A percentile compares a stretch with the other conserved stretches of the same genome.
phyloP scores from a whole-genome alignment of 2,888 invertebrate species.

The Kryphioiulus occultus region DNA sequence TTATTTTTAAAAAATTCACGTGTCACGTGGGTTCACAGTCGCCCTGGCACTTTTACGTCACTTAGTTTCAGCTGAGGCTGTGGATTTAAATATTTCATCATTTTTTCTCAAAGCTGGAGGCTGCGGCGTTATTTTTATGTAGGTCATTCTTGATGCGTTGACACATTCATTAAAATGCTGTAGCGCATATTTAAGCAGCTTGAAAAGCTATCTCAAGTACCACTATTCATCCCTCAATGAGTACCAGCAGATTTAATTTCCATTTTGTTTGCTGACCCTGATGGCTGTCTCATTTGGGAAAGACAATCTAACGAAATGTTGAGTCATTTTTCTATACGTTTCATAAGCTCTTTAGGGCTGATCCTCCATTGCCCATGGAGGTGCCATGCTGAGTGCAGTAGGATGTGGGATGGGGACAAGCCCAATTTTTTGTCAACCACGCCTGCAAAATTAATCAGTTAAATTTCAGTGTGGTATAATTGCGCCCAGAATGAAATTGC shows the following conservation, averaged over 20 bases:
- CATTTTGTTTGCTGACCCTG: slow-evolving; percentile 7
- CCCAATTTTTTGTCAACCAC: slow-evolving; percentile 27
- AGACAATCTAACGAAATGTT: slow-evolving; percentile 7
- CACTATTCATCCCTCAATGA: background rate
- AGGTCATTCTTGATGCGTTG: slow-evolving; percentile 25
- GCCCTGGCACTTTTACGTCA: background rate
- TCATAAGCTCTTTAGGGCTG: slow-evolving; percentile 1
- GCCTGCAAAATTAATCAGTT: slow-evolving; percentile 26
- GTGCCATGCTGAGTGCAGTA: background rate
- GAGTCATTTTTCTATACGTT: slow-evolving; percentile 24
- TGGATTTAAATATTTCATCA: background rate
- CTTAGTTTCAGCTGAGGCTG: background rate
- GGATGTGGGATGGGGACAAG: background rate
- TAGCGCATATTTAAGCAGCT: background rate
- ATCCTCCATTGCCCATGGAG: background rate
- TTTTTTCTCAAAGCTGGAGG: background rate
- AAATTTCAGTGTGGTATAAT: slow-evolving; percentile 25
- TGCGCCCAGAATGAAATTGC: background rate
- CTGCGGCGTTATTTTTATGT: background rate
- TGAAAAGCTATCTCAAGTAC: slow-evolving; percentile 2
- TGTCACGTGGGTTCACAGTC: background rate
- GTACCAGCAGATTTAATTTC: background rate
- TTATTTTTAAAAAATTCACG: background rate
- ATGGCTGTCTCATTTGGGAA: background rate
- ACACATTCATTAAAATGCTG: slow-evolving; percentile 11